Base-by-base conservation (phyloP, 2,888 invertebrate genomes). In the Eupelmus urozonus region DNA sequence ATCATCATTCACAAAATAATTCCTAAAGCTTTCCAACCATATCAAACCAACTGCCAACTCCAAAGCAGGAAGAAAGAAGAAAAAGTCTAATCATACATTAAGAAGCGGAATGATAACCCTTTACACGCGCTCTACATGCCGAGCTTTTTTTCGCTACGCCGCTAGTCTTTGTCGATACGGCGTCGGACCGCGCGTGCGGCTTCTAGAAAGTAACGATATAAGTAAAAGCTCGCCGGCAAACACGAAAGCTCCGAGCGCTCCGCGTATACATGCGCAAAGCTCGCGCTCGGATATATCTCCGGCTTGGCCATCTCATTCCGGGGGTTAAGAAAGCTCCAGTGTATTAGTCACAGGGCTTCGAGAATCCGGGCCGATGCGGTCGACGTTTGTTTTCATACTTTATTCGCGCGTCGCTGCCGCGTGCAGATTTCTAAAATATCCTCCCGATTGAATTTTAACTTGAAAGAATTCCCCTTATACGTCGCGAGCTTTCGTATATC, bases 181-280 rank as follows among this genome's bases (percentile, higher is more conserved):
- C 70, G 79, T 51, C 65, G 71, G 60, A 78, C n/a, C n/a, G n/a
- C n/a, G n/a, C n/a, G n/a, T n/a, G 76, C 74, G 78, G 79, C 67
- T 63, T 80, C n/a, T 67, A 65, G 70, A 79, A 53, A 79, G 79
- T 75, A n/a, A n/a, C n/a, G n/a, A n/a, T n/a, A n/a, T n/a, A n/a
- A n/a, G n/a, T n/a, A n/a, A n/a, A n/a, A n/a, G n/a, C n/a, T n/a
- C n/a, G n/a, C n/a, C n/a, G n/a, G n/a, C n/a, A n/a, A n/a, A n/a
- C 78, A 67, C 51, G 62, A 80, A 82, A 82, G 80, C 80, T 80
- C 72, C 78, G 81, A 79, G 81, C 75, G 79, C 76, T 78, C 76
- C 80, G 80, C 81, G 76, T 81, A 82, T 81, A 82, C 81, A 74
- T 72, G 67, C 73, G 57, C 34, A 66, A n/a, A n/a, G n/a, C n/a